Evolutionary conservation across 2,888 invertebrate genomes (phyloP).

Genomic region (Alloplasta piceator): DNA sequence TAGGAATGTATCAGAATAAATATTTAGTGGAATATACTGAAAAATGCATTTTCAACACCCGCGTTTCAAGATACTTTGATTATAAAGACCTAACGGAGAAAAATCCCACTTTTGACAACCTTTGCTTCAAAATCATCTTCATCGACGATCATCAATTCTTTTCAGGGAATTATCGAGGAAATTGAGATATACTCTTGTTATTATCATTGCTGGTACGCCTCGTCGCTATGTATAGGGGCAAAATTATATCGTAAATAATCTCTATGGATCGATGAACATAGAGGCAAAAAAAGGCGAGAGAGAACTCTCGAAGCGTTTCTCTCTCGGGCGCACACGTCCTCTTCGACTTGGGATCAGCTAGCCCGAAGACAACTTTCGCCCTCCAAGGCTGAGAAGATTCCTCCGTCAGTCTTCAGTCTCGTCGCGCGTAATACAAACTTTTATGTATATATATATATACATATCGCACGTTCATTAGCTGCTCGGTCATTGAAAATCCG

Average conservation of each 20-base stretch:
- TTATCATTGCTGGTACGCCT: constrained; percentile 34
- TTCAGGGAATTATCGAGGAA: no score
- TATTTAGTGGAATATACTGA: no score
- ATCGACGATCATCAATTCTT: no score
- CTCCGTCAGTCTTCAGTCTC: constrained; percentile 71
- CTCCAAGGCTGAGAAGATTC: constrained; percentile 82
- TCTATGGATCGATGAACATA: constrained; percentile 69
- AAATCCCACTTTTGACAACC: no score
- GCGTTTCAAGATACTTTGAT: no score
- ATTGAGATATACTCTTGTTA: neutral
- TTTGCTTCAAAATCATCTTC: no score
- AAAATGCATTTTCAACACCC: no score
- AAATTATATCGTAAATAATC: constrained; percentile 72
- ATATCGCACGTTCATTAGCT: constrained; percentile 67
- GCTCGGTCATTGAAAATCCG: constrained; percentile 56
- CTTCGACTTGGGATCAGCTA: constrained; percentile 23
- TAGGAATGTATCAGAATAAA: no score
- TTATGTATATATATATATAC: constrained; percentile 60
- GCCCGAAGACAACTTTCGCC: constrained; percentile 80
- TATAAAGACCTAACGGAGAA: no score
- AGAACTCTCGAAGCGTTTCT: constrained; percentile 38
- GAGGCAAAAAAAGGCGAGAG: constrained; percentile 39
- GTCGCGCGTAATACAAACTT: constrained; percentile 75
- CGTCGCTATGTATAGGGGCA: constrained; percentile 66
- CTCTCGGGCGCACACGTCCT: constrained; percentile 6